Conservation (phyloP, 2,888 invertebrate genomes). For the Rhogogaster chlorosoma region DNA sequence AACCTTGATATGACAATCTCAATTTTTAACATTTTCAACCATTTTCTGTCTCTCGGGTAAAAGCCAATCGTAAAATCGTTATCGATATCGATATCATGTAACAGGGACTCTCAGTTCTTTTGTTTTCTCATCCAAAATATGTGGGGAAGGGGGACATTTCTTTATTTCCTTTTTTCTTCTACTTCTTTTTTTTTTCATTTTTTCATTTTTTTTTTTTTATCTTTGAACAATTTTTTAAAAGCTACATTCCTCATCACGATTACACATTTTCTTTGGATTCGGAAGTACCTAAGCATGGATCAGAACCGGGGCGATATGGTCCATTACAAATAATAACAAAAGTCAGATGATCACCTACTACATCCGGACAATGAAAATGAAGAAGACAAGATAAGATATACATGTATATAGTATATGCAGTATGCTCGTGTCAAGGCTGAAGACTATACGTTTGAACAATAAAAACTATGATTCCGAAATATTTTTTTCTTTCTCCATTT, state of each 20-base stretch:
- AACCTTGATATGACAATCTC: slow-evolving; percentile 77
- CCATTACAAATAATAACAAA: neutral
- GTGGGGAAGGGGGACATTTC: slow-evolving; percentile 55
- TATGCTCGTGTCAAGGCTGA: neutral
- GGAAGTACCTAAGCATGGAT: slow-evolving; percentile 37
- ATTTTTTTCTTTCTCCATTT: slow-evolving; percentile 12
- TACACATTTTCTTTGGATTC: slow-evolving; percentile 9
- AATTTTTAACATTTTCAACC: slow-evolving; percentile 59
- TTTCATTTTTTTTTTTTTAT: slow-evolving; percentile 54
- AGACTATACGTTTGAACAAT: neutral
- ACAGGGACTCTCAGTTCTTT: slow-evolving; percentile 27
- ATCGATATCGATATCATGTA: slow-evolving; percentile 7
- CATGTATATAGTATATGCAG: neutral
- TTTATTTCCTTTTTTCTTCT: slow-evolving; percentile 61
- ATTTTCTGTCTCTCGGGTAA: slow-evolving; percentile 47
- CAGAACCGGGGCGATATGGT: slow-evolving; percentile 11
- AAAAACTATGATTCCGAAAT: neutral
- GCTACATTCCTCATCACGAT: slow-evolving; percentile 18
- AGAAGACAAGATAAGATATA: neutral
- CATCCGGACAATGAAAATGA: neutral
- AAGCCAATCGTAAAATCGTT: slow-evolving; percentile 71
- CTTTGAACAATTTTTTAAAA: slow-evolving; percentile 9
- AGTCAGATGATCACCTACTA: slow-evolving; percentile 9
- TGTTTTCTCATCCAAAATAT: slow-evolving; percentile 37
- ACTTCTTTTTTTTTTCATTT: slow-evolving; percentile 58